A percentile compares a stretch with the other conserved stretches of the same genome.
phyloP scores from a whole-genome alignment of 2,888 invertebrate genomes.

The Oscheius myriophilus region DNA sequence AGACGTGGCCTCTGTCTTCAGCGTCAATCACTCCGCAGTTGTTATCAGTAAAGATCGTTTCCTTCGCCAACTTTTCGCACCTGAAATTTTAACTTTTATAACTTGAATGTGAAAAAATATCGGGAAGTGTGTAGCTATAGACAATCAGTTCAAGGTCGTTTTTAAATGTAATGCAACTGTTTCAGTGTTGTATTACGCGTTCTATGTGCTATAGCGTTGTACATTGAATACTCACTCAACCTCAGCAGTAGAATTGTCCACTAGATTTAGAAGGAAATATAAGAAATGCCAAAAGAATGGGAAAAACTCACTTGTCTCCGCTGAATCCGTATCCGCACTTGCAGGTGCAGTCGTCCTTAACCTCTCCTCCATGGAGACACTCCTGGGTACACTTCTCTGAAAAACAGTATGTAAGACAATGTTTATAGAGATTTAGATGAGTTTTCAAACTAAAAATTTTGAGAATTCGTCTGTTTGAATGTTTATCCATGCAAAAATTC shows the following conservation, averaged over 20 bases:
- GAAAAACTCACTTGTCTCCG: conserved; percentile 33
- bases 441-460: too few species aligned
- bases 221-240: too few species aligned
- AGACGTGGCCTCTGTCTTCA: conserved; percentile 25
- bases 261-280: neutral
- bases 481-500: too few species aligned
- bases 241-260: neutral
- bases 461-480: too few species aligned
- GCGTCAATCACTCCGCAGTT: conserved; percentile 45
- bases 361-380: conserved; percentile 44
- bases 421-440: neutral
- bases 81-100: conserved; percentile 18
- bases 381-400: conserved; percentile 50
- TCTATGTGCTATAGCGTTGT: too few species aligned
- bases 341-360: conserved; percentile 45
- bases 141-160: neutral
- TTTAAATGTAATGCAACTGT: too few species aligned
- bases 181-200: too few species aligned
- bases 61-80: conserved; percentile 38
- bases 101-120: too few species aligned
- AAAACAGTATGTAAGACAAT: conserved; percentile 22
- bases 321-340: conserved; percentile 51
- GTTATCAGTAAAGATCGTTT: conserved; percentile 42
- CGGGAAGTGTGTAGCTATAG: too few species aligned
- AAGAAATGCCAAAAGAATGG: neutral